Evolutionary conservation across 1,140 invertebrate genomes (phyloP).

Genomic region (Drosophila trapezifrons): DNA sequence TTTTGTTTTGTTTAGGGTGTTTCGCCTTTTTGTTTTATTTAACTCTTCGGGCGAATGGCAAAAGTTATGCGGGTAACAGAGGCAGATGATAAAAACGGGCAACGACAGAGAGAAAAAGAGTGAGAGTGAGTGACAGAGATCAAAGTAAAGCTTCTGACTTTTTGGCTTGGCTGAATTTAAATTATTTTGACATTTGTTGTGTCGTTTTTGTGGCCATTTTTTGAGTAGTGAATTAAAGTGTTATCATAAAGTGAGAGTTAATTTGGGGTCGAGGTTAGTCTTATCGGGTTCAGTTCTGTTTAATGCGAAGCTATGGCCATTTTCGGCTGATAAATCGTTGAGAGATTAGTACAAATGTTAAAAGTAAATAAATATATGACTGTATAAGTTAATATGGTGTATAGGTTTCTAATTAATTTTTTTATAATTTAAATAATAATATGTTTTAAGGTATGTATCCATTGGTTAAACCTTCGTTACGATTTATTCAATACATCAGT

Average conservation of each 20-base stretch:
- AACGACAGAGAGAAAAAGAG: slow-evolving; percentile 1
- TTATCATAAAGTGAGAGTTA: neutral
- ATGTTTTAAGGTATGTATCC: too few relatives aligned
- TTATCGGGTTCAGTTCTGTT: neutral
- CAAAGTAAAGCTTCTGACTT: slow-evolving; percentile 4
- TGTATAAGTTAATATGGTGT: too few relatives aligned
- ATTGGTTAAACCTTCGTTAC: too few relatives aligned
- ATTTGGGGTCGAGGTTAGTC: neutral
- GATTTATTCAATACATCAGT: too few relatives aligned
- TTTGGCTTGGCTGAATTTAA: slow-evolving; percentile 9
- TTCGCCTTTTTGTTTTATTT: slow-evolving; percentile 9
- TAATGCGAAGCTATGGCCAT: neutral
- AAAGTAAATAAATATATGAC: neutral
- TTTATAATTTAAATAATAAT: neutral
- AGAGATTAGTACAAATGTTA: neutral
- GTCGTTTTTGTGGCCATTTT: neutral
- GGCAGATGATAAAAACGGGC: slow-evolving; percentile 12
- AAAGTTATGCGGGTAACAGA: slow-evolving; percentile 43
- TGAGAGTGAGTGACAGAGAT: slow-evolving; percentile 15
- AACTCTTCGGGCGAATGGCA: slow-evolving; percentile 34
- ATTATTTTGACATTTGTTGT: slow-evolving; percentile 24
- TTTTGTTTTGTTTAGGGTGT: slow-evolving; percentile 27
- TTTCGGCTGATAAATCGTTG: neutral
- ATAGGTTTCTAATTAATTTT: neutral
- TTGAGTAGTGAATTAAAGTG: neutral